A percentile compares a stretch with the other conserved stretches of the same genome.
These are phyloP conservation scores for Lamprotornis superbus DNA, from an alignment of 2,113 vertebrate genomes.

Conservation along the genomic window DNA sequence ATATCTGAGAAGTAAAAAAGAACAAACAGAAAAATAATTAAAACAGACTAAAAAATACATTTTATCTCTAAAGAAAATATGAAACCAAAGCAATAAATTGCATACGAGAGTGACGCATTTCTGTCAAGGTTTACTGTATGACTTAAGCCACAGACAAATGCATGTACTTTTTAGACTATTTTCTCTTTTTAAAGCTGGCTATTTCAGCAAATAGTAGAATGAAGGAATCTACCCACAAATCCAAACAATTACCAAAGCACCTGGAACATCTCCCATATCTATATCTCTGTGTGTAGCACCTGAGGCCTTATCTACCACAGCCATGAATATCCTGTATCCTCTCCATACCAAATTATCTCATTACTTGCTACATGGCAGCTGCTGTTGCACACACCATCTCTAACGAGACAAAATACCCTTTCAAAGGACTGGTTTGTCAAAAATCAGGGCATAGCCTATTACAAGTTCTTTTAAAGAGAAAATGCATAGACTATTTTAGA, in stretches of 20 bases:
- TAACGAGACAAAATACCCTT: neutral
- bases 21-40: neutral
- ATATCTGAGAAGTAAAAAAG: slow-evolving; percentile 60
- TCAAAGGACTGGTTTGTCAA: neutral
- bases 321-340: neutral
- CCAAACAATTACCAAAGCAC: neutral
- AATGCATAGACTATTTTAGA: neutral
- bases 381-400: neutral
- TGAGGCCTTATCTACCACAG: neutral
- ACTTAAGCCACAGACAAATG: neutral
- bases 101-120: neutral
- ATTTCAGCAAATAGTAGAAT: neutral
- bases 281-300: neutral
- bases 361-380: neutral
- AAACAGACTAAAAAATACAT: neutral
- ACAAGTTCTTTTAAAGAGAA: neutral
- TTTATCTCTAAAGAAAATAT: neutral
- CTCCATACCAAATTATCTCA: neutral
- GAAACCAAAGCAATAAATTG: neutral
- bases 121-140: neutral
- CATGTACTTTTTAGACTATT: neutral
- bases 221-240: neutral
- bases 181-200: neutral
- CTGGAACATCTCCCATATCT: neutral
- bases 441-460: neutral